Evolutionary conservation across 1,140 invertebrate species (phyloP), one percentile per base, ranked within the genome.

Genomic region (Marisa cornuarietis): DNA sequence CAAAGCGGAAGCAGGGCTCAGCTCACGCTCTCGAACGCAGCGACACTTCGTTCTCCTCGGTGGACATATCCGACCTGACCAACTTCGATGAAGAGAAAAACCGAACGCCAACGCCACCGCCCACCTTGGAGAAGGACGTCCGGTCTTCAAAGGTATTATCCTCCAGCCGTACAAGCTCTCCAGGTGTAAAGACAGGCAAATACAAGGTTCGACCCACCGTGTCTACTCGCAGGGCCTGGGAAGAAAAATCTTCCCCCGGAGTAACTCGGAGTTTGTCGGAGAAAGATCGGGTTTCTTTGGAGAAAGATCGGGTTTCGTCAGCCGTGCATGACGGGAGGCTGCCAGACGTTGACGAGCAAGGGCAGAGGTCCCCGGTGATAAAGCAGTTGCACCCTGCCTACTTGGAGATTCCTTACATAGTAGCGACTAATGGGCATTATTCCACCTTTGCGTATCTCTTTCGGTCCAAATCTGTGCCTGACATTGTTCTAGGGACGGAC

Each of bases 11-110:
- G 11, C 31, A 7, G 24, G 16, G 31, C 3, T 42, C 31, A 6
- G 2, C 20, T 20, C 18, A 61, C 20, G 11, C 10, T 18, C 11
- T 77, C 24, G 76, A 77, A n/a, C 76, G 76, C 42, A 77, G 65
- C 76, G 76, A 77, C 65, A 77, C 76, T 7, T 77, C 76, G 6
- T 77, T 77, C 51, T 62, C 63, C 62, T 68, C 63, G 16, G 76
- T 77, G 42, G 76, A 77, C 76, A 77, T 77, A 24, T 77, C 76
- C 16, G 76, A 77, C 76, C 16, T 77, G n/a, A 77, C 76, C 18
- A 26, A 77, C 31, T 54, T 52, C 31, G 76, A 77, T 51, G 76
- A 77, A 13, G 76, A 69, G 76, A 68, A 77, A 42, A 68, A 52
- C 62, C 62, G 65, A 7, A 54, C 26, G n/a, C 76, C 63, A n/a